A percentile compares a stretch with the other conserved stretches of the same genome.
phyloP scores from a whole-genome alignment of 2,113 vertebrate genomes.

The Neolamprologus longior region DNA sequence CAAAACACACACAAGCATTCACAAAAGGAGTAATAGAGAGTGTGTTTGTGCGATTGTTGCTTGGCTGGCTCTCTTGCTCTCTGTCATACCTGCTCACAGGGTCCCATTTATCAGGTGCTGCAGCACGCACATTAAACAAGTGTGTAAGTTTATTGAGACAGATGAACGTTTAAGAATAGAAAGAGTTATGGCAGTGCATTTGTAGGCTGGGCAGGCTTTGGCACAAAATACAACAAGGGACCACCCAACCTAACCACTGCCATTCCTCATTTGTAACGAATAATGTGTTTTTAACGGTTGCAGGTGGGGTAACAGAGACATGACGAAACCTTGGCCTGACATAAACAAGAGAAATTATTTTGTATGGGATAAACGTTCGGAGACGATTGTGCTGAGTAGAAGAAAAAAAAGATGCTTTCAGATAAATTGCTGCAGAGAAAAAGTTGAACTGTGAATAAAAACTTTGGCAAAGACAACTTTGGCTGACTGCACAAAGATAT shows the following conservation, averaged over 20 bases:
- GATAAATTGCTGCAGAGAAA: background rate
- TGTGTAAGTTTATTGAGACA: background rate
- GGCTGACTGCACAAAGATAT: background rate
- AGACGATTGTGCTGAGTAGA: background rate
- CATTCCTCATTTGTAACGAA: background rate
- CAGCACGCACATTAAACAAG: background rate
- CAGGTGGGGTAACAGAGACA: background rate
- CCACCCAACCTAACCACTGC: background rate
- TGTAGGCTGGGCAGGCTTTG: background rate
- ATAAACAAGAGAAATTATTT: background rate
- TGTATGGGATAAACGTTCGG: background rate
- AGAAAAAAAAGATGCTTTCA: background rate
- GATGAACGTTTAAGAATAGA: constrained; percentile 12
- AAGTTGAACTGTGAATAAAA: background rate
- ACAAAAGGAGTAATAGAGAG: background rate
- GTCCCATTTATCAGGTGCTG: background rate
- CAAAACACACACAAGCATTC: background rate
- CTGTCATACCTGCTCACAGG: background rate
- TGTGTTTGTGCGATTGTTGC: background rate
- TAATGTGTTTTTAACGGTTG: background rate
- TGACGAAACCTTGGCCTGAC: background rate
- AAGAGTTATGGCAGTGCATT: background rate
- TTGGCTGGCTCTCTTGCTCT: background rate
- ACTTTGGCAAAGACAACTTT: background rate
- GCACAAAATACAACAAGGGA: background rate